A percentile compares a stretch with the other conserved stretches of the same genome.
Conservation (phyloP, 2,113 vertebrate species). For the Collichthys lucidus region DNA sequence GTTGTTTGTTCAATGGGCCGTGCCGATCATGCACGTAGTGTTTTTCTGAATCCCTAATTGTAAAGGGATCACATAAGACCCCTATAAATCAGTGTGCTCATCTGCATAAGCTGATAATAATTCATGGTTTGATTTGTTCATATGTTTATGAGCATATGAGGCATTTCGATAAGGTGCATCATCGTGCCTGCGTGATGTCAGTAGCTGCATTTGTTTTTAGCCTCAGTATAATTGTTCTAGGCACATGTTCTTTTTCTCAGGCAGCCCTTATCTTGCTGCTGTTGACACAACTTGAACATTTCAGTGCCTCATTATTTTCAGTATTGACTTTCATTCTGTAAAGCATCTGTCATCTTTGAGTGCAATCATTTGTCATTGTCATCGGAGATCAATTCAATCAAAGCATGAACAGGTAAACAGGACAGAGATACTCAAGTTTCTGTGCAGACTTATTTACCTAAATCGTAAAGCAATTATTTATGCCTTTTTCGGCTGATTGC, state of each 20-base stretch:
- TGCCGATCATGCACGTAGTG: constrained; percentile 18
- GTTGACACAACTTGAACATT: constrained; percentile 42
- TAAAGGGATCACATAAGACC: constrained; percentile 57
- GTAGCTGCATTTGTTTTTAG: constrained; percentile 55
- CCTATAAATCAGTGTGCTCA: constrained; percentile 49
- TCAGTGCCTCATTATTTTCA: constrained; percentile 50
- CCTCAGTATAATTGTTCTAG: constrained; percentile 34
- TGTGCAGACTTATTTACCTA: constrained; percentile 13
- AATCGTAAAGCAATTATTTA: constrained; percentile 24
- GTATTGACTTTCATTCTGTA: constrained; percentile 46
- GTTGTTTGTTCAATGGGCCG: constrained; percentile 44
- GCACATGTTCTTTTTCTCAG: constrained; percentile 23
- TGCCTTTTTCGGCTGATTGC: constrained; percentile 35
- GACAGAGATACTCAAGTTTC: neutral
- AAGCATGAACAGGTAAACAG: constrained; percentile 36
- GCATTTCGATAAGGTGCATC: constrained; percentile 51
- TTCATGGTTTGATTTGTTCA: constrained; percentile 47
- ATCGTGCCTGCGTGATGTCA: constrained; percentile 43
- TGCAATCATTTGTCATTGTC: constrained; percentile 52
- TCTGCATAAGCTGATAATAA: constrained; percentile 71
- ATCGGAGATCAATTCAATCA: constrained; percentile 42
- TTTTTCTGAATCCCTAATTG: constrained; percentile 33
- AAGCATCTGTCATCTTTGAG: constrained; percentile 39
- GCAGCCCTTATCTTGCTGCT: constrained; percentile 29
- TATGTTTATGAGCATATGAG: constrained; percentile 26